These are phyloP conservation scores for Nanorana parkeri DNA, from an alignment of 2,113 vertebrate species.

Conservation along the genomic window DNA sequence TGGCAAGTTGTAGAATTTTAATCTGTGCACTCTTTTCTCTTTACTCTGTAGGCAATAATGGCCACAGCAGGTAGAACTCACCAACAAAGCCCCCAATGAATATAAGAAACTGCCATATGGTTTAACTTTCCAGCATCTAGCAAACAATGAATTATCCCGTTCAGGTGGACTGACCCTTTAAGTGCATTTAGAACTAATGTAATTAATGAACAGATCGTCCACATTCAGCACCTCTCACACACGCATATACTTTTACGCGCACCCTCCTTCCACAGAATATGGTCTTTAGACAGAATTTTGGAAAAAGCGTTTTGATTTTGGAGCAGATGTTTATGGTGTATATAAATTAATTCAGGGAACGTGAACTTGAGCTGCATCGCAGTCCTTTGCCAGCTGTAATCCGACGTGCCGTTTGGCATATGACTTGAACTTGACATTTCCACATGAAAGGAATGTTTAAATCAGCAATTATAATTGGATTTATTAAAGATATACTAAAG, in stretches of 20 bases:
- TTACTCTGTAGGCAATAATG: too few relatives aligned
- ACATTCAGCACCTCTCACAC: too few relatives aligned
- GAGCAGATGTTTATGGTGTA: constrained; percentile 25
- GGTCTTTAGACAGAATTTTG: constrained; percentile 15
- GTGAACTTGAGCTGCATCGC: not conserved
- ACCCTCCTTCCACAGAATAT: not conserved
- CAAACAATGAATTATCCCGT: too few relatives aligned
- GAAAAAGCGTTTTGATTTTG: not conserved
- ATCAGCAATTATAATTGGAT: constrained; percentile 17
- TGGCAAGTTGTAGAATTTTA: too few relatives aligned
- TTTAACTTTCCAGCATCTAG: too few relatives aligned
- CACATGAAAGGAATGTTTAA: constrained; percentile 3
- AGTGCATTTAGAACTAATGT: too few relatives aligned
- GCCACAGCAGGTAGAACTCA: too few relatives aligned
- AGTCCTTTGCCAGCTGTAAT: constrained; percentile 11
- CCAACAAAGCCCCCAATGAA: too few relatives aligned
- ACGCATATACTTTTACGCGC: not conserved
- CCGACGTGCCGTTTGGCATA: not conserved
- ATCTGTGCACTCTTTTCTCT: too few relatives aligned
- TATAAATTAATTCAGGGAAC: not conserved
- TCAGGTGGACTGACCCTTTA: too few relatives aligned
- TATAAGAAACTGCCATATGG: too few relatives aligned
- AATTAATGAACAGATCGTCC: too few relatives aligned
- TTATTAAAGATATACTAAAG: constrained; percentile 3
- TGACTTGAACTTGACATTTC: constrained; percentile 27